A percentile compares a stretch with the other conserved stretches of the same genome.
Evolutionary conservation across 2,888 invertebrate genomes (phyloP).

Genomic region (Euclidia mi): DNA sequence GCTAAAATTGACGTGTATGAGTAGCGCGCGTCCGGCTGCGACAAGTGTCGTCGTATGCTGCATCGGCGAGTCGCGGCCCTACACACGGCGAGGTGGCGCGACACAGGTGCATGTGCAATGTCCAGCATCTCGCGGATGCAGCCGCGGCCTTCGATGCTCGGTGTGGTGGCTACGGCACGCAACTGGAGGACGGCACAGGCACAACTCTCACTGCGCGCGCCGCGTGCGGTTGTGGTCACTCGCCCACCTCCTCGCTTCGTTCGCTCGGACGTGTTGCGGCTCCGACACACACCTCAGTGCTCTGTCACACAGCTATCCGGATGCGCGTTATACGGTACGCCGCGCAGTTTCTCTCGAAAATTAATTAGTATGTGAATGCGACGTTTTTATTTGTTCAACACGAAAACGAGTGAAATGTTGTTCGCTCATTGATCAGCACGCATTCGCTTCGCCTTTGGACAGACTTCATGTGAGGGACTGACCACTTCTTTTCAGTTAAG

Average conservation of each 20-base stretch:
- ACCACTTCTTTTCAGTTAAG: conserved; percentile 70
- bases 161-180: conserved; percentile 66
- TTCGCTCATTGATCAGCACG: conserved; percentile 74
- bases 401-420: conserved; percentile 86
- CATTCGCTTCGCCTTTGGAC: conserved; percentile 70
- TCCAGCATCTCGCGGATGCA: conserved; percentile 78
- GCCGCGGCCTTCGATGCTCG: conserved; percentile 63
- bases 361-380: conserved; percentile 87
- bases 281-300: conserved; percentile 74
- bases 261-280: conserved; percentile 63
- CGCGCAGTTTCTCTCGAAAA: conserved; percentile 82
- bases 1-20: conserved; percentile 34
- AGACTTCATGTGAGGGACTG: conserved; percentile 82
- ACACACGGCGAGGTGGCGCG: conserved; percentile 38
- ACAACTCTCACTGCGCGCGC: conserved; percentile 89
- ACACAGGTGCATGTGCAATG: conserved; percentile 63
- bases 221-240: conserved; percentile 82
- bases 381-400: conserved; percentile 78
- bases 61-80: conserved; percentile 21
- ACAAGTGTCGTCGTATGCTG: conserved; percentile 16
- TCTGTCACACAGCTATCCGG: conserved; percentile 75
- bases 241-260: conserved; percentile 73
- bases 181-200: conserved; percentile 63
- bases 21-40: conserved; percentile 18
- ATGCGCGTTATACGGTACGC: conserved; percentile 76